These are phyloP conservation scores for Isurus oxyrinchus DNA, from an alignment of 2,113 vertebrate genomes.

Conservation along the genomic window DNA sequence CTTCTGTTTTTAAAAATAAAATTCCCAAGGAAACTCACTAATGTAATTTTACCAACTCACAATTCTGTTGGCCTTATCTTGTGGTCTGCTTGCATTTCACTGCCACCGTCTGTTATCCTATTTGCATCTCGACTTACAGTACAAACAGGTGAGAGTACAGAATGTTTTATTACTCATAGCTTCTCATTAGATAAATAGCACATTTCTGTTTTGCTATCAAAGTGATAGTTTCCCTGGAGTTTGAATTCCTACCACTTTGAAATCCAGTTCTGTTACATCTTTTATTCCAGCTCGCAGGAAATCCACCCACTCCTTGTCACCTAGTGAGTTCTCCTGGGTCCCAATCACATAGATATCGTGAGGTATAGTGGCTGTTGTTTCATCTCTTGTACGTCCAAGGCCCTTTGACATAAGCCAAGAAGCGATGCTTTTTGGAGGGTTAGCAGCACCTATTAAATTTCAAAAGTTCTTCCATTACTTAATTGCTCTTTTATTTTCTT, in stretches of 20 bases:
- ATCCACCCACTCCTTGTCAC: slow-evolving; percentile 78
- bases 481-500: neutral
- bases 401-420: slow-evolving; percentile 75
- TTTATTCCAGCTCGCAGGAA: slow-evolving; percentile 63
- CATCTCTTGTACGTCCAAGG: slow-evolving; percentile 64
- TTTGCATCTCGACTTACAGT: neutral
- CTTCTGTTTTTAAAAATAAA: neutral
- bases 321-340: slow-evolving; percentile 79
- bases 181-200: neutral
- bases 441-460: slow-evolving; percentile 58
- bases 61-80: neutral
- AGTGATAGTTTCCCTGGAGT: neutral
- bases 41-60: neutral
- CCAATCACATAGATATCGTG: slow-evolving; percentile 76
- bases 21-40: neutral
- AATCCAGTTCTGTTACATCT: slow-evolving; percentile 65
- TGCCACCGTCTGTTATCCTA: neutral
- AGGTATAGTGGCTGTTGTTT: slow-evolving; percentile 59
- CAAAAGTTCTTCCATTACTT: neutral
- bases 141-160: neutral
- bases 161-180: neutral
- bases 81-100: neutral
- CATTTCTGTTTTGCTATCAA: neutral
- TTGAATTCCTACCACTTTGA: slow-evolving; percentile 59
- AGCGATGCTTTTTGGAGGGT: slow-evolving; percentile 64